Evolutionary conservation across 2,797 vertebrate genomes (phyloP).

Genomic region (Stomatorhinus walkeri): DNA sequence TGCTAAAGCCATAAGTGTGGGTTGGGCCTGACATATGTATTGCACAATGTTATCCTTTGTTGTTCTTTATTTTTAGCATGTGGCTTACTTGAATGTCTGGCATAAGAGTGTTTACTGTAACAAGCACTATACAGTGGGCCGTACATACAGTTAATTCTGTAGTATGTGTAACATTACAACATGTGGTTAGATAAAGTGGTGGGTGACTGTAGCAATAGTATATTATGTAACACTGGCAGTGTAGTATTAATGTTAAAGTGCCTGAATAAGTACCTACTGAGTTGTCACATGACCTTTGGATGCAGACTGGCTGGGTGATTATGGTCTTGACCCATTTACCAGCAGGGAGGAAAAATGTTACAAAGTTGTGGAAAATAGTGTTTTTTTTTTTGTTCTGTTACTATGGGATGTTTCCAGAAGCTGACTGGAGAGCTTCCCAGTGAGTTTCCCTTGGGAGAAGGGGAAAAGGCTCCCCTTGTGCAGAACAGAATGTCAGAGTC

Average conservation of each 20-base stretch:
- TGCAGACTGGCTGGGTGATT: background rate
- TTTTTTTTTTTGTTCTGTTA: background rate
- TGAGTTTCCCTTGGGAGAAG: conserved; percentile 74
- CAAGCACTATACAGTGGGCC: background rate
- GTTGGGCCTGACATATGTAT: background rate
- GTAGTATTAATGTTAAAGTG: background rate
- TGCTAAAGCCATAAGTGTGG: background rate
- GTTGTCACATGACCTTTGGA: background rate
- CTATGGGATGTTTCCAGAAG: conserved; percentile 58
- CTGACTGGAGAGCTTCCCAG: conserved; percentile 76
- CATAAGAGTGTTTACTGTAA: background rate
- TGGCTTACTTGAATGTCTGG: background rate
- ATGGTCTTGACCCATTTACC: background rate
- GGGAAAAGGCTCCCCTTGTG: conserved; percentile 73
- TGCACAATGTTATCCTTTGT: background rate
- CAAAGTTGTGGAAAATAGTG: background rate
- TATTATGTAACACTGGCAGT: background rate
- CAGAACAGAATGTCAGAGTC: conserved; percentile 58
- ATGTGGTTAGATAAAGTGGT: background rate
- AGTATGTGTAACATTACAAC: background rate
- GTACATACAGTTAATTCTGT: background rate
- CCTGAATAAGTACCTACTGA: background rate
- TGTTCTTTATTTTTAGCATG: background rate
- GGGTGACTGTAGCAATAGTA: background rate
- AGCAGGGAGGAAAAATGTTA: background rate